Evolutionary conservation across 2,797 vertebrate genomes (phyloP), one percentile per base, ranked within the genome.

Genomic region (Hypotaenidia okinawae): DNA sequence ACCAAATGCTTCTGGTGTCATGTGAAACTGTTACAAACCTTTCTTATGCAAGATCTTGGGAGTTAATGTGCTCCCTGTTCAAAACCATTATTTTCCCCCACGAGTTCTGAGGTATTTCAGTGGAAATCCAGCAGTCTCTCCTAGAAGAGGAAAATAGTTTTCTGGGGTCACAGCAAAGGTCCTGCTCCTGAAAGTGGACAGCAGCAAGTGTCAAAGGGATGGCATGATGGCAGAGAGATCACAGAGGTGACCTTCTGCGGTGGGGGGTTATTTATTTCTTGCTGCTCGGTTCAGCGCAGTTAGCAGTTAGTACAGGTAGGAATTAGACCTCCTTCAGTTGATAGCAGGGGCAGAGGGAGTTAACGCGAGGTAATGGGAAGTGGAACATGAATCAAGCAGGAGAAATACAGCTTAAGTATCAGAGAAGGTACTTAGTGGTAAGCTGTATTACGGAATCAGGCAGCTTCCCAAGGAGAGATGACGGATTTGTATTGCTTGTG

Each of bases 401-500:
- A 93, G 74, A 95, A 92, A 96, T 96, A 95, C 73, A 97, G 81
- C 73, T 89, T 54, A 51, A 88, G 79, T 94, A 96, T 97, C 78
- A 87, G 88, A 96, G 95, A 92, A 97, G 96, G 95, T 97, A 95
- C 96, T 96, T 96, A 97, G 93, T 28, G 58, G 66, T 90, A 95
- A 97, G 90, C 90, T 93, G 82, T 91, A 93, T 96, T 97, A 90
- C 90, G 80, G 94, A 92, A 95, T 95, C 94, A 96, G 97, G 96
- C 96, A 96, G 94, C 94, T 97, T 97, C 97, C 95, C 94, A 97
- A 93, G 96, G 97, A 96, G 95, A 90, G 51, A 89, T 83, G 94
- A 81, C 13, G n/a, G 96, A 89, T 85, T 89, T 94, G 68, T 92
- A 84, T 85, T 96, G 74, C 68, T 90, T 58, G 86, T 95, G 93